Evolutionary conservation across 92 coral and sea anemone species (phyloP), one percentile per base, ranked within the genome.

Genomic region (Actinernus sp.): DNA sequence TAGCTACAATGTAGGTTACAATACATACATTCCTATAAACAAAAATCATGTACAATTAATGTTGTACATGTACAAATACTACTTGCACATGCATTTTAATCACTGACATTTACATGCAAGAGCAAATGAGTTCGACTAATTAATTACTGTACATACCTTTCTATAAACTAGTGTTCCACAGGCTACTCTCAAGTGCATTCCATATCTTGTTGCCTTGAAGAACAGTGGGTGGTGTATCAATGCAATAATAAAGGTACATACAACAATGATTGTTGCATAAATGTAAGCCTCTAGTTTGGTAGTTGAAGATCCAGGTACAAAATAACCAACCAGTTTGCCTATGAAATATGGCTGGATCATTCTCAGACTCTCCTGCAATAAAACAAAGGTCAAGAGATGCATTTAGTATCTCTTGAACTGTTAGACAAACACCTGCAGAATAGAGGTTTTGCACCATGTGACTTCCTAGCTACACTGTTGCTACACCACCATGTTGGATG

Each of bases 321-420:
- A 94, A 64, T 65, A 94, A 22, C 84, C 83, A 16, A 94, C 76
- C 32, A 94, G 49, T 59, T 85, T 87, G 28, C 97, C 97, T 63
- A 91, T 87, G 39, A 87, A 78, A 24, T 86, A 49, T 32, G 97
- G 97, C 46, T 74, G 85, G 29, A 29, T 31, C 24, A 91, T 32
- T 65, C 91, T 73, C 61, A 70, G 26, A 16, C 57, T 28, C 64
- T 94, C 92, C 97, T 94, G 45, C 0, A 24, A 31, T 23, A 54
- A 57, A n/a, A 75, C 43, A 54, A 8, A 54, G n/a, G 32, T 24
- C 33, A 16, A 3, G 18, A 20, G 32, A n/a, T 18, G 26, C 27
- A 65, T 43, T 7, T 46, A n/a, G n/a, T n/a, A n/a, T n/a, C n/a
- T n/a, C n/a, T n/a, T n/a, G n/a, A n/a, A n/a, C n/a, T n/a, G n/a